Evolutionary conservation across 2,888 invertebrate genomes (phyloP).

Genomic region (Busseola fusca): DNA sequence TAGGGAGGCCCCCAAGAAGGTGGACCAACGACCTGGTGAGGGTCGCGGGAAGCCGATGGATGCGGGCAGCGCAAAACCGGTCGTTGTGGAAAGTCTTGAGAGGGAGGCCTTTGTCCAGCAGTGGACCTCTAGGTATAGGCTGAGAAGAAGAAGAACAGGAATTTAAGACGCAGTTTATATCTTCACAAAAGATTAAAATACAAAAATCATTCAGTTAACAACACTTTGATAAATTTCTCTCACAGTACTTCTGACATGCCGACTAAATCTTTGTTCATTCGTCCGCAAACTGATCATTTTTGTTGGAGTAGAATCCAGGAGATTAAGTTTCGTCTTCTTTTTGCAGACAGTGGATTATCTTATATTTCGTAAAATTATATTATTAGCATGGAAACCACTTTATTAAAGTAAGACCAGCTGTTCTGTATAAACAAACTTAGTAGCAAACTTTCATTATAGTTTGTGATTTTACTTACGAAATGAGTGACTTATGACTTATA

Average conservation of each 20-base stretch:
- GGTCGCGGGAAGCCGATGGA: no score
- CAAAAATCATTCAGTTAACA: neutral
- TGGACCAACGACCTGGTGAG: no score
- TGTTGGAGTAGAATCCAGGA: neutral
- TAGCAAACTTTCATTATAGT: neutral
- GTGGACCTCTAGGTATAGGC: no score
- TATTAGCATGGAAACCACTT: neutral
- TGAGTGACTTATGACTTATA: neutral
- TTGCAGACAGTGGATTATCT: neutral
- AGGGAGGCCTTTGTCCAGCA: no score
- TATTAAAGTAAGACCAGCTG: neutral
- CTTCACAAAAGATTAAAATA: neutral
- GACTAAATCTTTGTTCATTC: neutral
- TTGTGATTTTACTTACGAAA: neutral
- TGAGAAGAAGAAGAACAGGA: no score
- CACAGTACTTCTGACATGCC: neutral
- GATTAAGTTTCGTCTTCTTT: neutral
- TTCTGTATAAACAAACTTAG: neutral
- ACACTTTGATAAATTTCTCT: neutral
- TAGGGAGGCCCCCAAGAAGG: no score
- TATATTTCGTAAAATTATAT: neutral
- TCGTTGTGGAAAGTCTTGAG: no score
- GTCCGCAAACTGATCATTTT: neutral
- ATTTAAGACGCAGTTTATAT: neutral
- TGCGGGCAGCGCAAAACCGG: no score